Evolutionary conservation across 35 echinoderm and acorn worm genomes (phyloP).

Genomic region (Stichopus chloronotus): DNA sequence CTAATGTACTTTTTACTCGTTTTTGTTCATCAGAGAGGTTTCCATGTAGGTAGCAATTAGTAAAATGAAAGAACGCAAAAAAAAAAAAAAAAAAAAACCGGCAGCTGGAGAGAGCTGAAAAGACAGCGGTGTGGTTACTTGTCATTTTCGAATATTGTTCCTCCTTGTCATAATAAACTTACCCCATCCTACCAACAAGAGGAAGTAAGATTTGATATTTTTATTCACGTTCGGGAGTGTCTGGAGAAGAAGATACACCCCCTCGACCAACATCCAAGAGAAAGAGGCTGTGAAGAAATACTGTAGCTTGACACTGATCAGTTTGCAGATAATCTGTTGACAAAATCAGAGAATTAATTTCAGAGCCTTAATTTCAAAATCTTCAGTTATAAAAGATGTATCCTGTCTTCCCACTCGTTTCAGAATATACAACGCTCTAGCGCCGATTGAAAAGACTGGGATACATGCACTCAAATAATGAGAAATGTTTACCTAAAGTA

Average conservation of each 20-base stretch:
- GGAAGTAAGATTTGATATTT: constrained; percentile 55
- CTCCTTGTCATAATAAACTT: background rate
- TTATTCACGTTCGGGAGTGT: constrained; percentile 46
- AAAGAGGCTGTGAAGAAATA: constrained; percentile 74
- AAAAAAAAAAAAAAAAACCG: no score
- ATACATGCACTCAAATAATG: no score
- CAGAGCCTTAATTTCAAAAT: no score
- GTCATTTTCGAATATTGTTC: no score
- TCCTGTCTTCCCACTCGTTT: background rate
- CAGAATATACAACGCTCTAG: background rate
- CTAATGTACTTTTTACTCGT: no score
- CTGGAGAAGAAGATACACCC: constrained; percentile 69
- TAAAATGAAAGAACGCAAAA: no score
- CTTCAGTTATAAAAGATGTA: no score
- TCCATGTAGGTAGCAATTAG: no score
- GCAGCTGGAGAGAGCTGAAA: no score
- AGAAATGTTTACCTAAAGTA: no score
- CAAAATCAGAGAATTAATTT: background rate
- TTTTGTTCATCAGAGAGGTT: no score
- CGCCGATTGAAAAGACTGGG: background rate
- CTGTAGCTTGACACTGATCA: constrained; percentile 63
- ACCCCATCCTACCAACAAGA: constrained; percentile 77
- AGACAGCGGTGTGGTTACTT: no score
- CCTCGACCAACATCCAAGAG: constrained; percentile 83
- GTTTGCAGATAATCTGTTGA: constrained; percentile 48